Evolutionary conservation across 2,797 vertebrate genomes (phyloP), one percentile per base, ranked within the genome.

Genomic region (Phylloscopus collybita): DNA sequence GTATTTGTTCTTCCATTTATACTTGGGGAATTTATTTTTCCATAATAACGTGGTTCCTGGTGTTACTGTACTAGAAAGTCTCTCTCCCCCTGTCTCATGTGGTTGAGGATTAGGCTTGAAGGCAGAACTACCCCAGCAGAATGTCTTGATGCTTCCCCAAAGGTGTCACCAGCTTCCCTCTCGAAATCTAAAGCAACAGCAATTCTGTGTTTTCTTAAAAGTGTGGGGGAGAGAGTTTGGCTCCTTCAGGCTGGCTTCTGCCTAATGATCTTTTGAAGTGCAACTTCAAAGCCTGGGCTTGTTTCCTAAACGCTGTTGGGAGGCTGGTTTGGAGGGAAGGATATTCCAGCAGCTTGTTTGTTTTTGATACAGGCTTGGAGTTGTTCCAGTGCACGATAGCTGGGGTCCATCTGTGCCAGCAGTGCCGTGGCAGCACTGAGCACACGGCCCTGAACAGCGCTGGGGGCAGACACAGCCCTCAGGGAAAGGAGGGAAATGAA

Each of bases 231-330:
- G 80, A 65, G 42, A 6, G n/a, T 70, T 93, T 80, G 67, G 57
- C 81, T 96, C 36, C 53, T 88, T 50, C 1, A 1, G 65, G 82
- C 75, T 93, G 85, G 42, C 88, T 92, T 80, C 85, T 95, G 93
- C 79, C 34, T 87, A 62, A 45, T 1, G 1, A 30, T 80, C 85
- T 92, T 95, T 88, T 96, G 92, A 96, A 93, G 82, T 75, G 57
- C 54, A 75, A 49, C 91, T 93, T 97, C 94, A 96, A 96, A 95
- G 93, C 19, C 0, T 40, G n/a, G 84, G 57, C 85, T 85, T 60
- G 79, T 83, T 95, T 85, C 85, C 91, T 86, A 40, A 74, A 30
- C 6, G 1, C 92, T 80, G 80, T 79, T 17, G 62, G 79, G 81
- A 88, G 70, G 86, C 92, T 88, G 3, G 0, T 73, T 91, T 0